These are phyloP conservation scores for Himalopsyche japonica DNA, from an alignment of 2,888 invertebrate species.

Conservation along the genomic window DNA sequence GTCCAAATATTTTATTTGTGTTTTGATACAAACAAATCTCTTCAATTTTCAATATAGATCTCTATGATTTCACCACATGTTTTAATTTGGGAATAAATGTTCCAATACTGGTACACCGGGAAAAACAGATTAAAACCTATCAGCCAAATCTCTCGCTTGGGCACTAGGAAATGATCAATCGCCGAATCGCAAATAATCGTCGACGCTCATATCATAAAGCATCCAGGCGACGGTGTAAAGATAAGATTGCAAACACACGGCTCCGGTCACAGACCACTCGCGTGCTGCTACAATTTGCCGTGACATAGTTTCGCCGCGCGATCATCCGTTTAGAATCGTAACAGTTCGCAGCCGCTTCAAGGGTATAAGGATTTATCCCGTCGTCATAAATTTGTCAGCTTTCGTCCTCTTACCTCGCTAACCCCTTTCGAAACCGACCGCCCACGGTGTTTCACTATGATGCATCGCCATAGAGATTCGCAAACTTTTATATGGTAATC, in stretches of 20 bases:
- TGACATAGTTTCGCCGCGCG: not conserved
- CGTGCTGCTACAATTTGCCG: not conserved
- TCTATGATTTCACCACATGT: too few species aligned
- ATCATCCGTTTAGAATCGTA: not conserved
- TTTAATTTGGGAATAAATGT: too few species aligned
- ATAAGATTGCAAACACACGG: not conserved
- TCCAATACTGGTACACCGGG: too few species aligned
- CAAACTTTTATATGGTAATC: not conserved
- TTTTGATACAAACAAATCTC: too few species aligned
- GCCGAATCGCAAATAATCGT: conserved; percentile 23
- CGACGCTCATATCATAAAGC: not conserved
- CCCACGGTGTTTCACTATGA: not conserved
- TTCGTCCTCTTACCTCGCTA: not conserved
- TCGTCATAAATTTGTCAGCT: not conserved
- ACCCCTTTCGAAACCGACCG: not conserved
- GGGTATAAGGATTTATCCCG: not conserved
- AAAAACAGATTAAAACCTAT: too few species aligned
- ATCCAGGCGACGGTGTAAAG: not conserved
- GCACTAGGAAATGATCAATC: conserved; percentile 25
- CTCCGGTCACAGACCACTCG: not conserved
- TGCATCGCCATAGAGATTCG: not conserved
- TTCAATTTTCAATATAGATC: too few species aligned
- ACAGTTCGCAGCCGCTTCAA: not conserved
- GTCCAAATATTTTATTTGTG: too few species aligned
- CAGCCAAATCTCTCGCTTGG: not conserved